phyloP scores from a whole-genome alignment of 2,888 invertebrate genomes.

The Caenorhabditis sp. region DNA sequence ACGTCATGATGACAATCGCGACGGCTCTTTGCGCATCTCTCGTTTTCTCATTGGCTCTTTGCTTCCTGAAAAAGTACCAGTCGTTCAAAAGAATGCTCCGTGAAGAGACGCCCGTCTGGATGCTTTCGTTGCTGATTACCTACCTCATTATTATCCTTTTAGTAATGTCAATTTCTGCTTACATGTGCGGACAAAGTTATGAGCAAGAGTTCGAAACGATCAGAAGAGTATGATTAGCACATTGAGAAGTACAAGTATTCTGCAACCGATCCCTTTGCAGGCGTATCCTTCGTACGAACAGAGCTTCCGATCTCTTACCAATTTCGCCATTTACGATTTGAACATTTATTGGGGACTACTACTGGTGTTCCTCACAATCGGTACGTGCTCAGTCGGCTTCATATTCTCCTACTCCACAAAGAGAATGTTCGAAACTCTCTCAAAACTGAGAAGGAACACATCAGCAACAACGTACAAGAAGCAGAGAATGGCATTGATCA shows the following conservation, averaged over 20 bases:
- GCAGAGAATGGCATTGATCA: background rate
- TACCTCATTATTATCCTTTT: too few relatives aligned
- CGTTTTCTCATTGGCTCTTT: background rate
- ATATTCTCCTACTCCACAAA: background rate
- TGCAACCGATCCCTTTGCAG: background rate
- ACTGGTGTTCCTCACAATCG: too few relatives aligned
- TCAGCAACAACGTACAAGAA: background rate
- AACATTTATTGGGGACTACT: background rate
- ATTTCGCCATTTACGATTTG: constrained; percentile 5
- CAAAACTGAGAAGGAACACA: background rate
- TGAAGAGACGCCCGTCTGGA: too few relatives aligned
- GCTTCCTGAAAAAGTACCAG: too few relatives aligned
- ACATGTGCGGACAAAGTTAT: background rate
- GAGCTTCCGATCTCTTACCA: background rate
- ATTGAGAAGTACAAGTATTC: too few relatives aligned
- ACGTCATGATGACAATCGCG: background rate
- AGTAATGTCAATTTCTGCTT: too few relatives aligned
- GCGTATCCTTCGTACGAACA: background rate
- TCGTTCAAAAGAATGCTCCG: too few relatives aligned
- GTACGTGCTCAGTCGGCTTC: background rate
- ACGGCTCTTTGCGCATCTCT: too few relatives aligned
- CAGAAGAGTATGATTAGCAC: background rate
- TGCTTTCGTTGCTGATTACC: too few relatives aligned
- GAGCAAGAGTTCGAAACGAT: background rate
- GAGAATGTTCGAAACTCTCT: background rate